Evolutionary conservation across 2,113 vertebrate species (phyloP).

Genomic region (Melanerpes aurifrons): DNA sequence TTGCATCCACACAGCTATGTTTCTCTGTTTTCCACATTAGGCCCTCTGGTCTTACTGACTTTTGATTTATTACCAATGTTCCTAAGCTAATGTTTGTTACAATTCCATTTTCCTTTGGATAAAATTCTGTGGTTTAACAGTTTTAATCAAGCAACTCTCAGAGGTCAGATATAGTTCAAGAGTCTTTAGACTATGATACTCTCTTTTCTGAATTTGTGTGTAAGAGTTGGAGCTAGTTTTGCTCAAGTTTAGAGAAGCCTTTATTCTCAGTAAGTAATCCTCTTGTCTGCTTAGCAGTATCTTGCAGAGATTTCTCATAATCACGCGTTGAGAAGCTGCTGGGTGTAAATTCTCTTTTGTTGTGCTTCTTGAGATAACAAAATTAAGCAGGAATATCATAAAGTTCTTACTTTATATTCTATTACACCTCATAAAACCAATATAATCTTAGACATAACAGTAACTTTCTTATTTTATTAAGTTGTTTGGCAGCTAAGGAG

Average conservation of each 20-base stretch:
- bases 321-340: background rate
- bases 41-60: background rate
- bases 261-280: background rate
- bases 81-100: background rate
- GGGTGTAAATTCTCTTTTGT: background rate
- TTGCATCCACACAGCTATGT: background rate
- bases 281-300: background rate
- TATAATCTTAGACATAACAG: background rate
- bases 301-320: background rate
- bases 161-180: background rate
- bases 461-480: conserved; percentile 10
- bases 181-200: background rate
- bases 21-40: background rate
- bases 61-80: background rate
- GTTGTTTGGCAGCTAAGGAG: background rate
- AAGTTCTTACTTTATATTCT: conserved; percentile 28
- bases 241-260: background rate
- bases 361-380: conserved; percentile 2
- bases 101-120: background rate
- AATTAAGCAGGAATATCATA: background rate
- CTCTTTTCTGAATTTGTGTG: background rate
- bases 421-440: conserved; percentile 19
- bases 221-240: background rate
- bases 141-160: background rate
- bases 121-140: background rate